Evolutionary conservation across 2,113 vertebrate species (phyloP), one percentile per base, ranked within the genome.

Genomic region (Varanus komodoensis): DNA sequence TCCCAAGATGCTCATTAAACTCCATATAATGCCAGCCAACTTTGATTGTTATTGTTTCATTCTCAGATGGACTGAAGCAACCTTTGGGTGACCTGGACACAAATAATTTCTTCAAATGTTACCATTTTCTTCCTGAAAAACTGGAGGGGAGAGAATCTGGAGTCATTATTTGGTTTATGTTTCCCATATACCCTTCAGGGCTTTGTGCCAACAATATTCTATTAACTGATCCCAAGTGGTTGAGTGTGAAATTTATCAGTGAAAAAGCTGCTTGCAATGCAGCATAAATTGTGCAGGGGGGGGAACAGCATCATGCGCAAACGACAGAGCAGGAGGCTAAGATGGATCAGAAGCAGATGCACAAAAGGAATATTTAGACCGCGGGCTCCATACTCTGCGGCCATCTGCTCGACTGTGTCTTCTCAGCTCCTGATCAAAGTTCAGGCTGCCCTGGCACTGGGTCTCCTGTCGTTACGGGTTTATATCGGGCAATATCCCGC

Each of bases 71-170:
- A 27, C 9, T 82, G 0, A 79, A 85, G 64, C 1, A n/a, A 89
- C 54, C 84, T 87, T 91, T 92, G 48, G 50, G 50, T 91, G 86
- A 88, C 87, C 87, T 67, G 68, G 81, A 80, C 82, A 71, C 86
- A 67, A 44, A 61, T 50, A 32, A 1, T 0, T 71, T 91, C 61
- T 91, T 91, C 87, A 91, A 32, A 27, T 75, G 0, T 92, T 88
- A 88, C 84, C 38, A 64, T 83, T 90, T 48, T 91, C 71, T 71
- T 86, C 54, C 54, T 25, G 11, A 87, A 73, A 68, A 32, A 8
- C 9, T 4, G 84, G 32, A 3, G 29, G 27, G 9, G 17, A 2
- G 23, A 23, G 32, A 77, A 77, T 54, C 32, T 69, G 61, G 64
- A 52, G 19, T 78, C 64, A 67, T 77, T 68, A 38, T 78, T 84